These are phyloP conservation scores for Neopelma chrysocephalum DNA, from an alignment of 2,797 vertebrate genomes.

Conservation along the genomic window DNA sequence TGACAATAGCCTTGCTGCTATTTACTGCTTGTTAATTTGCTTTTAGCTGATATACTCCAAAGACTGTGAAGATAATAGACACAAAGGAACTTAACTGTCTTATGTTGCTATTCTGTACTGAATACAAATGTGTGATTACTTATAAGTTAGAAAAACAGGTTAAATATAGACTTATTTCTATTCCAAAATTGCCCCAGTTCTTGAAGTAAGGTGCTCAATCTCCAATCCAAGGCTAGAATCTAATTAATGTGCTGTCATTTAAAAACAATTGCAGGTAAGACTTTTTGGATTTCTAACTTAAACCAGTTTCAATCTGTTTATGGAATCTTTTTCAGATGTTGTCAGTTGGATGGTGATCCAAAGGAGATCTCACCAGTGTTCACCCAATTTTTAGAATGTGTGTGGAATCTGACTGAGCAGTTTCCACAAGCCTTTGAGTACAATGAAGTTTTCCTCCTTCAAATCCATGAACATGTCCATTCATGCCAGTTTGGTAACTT, in stretches of 20 bases:
- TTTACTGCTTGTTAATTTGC: neutral
- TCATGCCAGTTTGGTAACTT: slow-evolving; percentile 99
- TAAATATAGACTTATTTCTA: slow-evolving; percentile 29
- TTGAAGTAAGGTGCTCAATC: neutral
- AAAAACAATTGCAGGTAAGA: neutral
- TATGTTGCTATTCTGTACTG: neutral
- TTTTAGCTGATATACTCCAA: neutral
- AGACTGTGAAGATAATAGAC: neutral
- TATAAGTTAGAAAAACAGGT: neutral
- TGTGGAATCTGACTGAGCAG: slow-evolving; percentile 95
- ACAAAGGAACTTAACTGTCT: neutral
- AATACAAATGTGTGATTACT: neutral
- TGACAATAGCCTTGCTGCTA: neutral
- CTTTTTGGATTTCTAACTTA: neutral
- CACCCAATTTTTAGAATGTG: slow-evolving; percentile 95
- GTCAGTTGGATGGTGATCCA: slow-evolving; percentile 92
- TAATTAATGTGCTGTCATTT: neutral
- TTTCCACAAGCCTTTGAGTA: slow-evolving; percentile 95
- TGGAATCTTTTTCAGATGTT: slow-evolving; percentile 82
- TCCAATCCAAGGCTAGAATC: neutral
- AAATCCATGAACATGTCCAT: slow-evolving; percentile 96
- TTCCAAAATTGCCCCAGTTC: neutral
- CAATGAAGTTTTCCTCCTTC: slow-evolving; percentile 96
- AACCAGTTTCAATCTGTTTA: neutral
- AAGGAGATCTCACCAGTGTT: slow-evolving; percentile 97